Evolutionary conservation across 2,113 vertebrate genomes (phyloP).

Genomic region (Chrysochloris asiatica): DNA sequence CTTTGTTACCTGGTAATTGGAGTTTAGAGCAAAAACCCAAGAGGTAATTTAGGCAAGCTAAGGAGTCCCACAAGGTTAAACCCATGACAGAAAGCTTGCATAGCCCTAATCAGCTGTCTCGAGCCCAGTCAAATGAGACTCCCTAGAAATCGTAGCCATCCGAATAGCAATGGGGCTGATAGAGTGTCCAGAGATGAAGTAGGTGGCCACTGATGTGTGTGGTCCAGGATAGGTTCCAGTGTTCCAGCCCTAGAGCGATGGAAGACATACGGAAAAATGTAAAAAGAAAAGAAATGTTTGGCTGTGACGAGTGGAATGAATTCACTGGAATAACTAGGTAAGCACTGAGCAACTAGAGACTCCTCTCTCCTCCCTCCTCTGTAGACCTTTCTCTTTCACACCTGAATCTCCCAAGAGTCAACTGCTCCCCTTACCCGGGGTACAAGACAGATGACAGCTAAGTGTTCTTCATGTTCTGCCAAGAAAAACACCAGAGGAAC

Average conservation of each 20-base stretch:
- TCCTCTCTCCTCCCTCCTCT: neutral
- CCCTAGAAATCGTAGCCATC: neutral
- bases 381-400: neutral
- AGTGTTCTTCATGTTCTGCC: constrained; percentile 63
- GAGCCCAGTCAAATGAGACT: neutral
- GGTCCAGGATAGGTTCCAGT: neutral
- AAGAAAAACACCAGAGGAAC: constrained; percentile 68
- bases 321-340: neutral
- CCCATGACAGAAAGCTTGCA: neutral
- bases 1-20: neutral
- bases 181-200: neutral
- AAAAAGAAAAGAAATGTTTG: neutral
- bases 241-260: neutral
- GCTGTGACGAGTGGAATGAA: neutral
- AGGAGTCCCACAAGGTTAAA: neutral
- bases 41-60: neutral
- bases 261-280: neutral
- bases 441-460: constrained; percentile 50
- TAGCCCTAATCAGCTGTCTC: neutral
- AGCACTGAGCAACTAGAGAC: neutral
- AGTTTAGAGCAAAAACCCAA: constrained; percentile 21
- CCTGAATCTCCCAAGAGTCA: neutral
- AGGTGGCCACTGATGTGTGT: neutral
- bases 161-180: neutral
- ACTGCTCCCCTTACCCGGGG: constrained; percentile 23